Percentiles rank a stretch among this genome's conserved stretches.
Evolutionary conservation across 2,888 invertebrate species (phyloP).

Genomic region (Coelopa pilipes): DNA sequence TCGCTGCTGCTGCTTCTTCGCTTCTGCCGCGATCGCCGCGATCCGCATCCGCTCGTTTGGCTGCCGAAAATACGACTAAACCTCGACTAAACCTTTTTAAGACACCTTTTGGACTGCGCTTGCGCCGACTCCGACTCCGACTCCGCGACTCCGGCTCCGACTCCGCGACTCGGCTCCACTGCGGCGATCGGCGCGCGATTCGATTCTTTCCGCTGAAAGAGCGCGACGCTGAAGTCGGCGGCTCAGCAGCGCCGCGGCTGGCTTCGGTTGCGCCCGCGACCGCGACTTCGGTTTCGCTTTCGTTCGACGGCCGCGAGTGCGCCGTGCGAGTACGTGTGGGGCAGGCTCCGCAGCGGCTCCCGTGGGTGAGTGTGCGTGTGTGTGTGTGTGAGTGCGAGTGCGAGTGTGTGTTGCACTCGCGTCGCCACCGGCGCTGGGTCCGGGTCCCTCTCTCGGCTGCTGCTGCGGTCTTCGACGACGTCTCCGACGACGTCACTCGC

Average conservation of each 20-base stretch:
- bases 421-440: background rate
- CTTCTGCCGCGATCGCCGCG: background rate
- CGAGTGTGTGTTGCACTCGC: constrained; percentile 1
- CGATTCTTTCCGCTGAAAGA: constrained; percentile 30
- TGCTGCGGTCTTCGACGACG: constrained; percentile 7
- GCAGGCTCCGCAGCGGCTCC: background rate
- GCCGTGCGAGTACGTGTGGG: too few species aligned
- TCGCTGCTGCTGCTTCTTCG: background rate
- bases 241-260: background rate
- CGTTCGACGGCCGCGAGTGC: constrained; percentile 6
- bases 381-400: background rate
- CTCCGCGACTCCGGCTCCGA: background rate
- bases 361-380: background rate
- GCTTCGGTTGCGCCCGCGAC: background rate
- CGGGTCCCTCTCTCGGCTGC: background rate
- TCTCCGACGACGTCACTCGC: constrained; percentile 18
- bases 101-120: constrained; percentile 30
- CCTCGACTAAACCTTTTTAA: constrained; percentile 30
- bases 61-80: constrained; percentile 56
- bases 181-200: background rate
- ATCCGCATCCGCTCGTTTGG: constrained; percentile 51
- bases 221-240: background rate
- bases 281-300: constrained; percentile 23
- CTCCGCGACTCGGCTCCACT: too few species aligned
- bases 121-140: background rate